These are phyloP conservation scores for Basileuterus tristriatus DNA, from an alignment of 2,797 vertebrate genomes.

Conservation along the genomic window DNA sequence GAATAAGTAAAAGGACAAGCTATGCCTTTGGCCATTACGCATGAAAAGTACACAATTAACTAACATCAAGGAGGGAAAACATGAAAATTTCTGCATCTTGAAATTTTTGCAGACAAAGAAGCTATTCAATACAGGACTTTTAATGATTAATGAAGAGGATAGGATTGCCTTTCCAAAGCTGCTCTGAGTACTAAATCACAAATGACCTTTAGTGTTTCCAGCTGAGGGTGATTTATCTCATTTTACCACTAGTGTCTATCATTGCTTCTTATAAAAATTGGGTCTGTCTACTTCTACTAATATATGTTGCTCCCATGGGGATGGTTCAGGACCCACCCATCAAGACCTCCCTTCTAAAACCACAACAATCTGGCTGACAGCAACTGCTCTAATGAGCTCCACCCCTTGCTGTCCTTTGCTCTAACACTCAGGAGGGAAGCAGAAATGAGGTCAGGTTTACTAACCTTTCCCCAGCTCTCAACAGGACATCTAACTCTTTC, in stretches of 20 bases:
- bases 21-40: neutral
- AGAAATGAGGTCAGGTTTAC: neutral
- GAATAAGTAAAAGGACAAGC: neutral
- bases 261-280: conserved; percentile 15
- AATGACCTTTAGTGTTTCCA: conserved; percentile 12
- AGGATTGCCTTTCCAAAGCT: conserved; percentile 18
- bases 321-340: neutral
- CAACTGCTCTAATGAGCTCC: neutral
- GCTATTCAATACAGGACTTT: neutral
- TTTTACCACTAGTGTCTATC: conserved; percentile 12
- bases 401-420: neutral
- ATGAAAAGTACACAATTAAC: neutral
- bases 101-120: conserved; percentile 16
- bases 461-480: neutral
- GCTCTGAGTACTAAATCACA: conserved; percentile 31
- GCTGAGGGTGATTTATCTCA: conserved; percentile 31
- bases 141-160: conserved; percentile 46
- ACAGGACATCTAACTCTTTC: neutral
- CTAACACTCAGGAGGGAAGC: neutral
- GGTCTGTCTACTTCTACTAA: neutral
- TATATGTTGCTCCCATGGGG: neutral
- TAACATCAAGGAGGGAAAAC: neutral
- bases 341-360: neutral
- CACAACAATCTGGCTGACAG: neutral
- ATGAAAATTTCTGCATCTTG: neutral